A percentile compares a stretch with the other conserved stretches of the same genome.
These are phyloP conservation scores for Trissolcus brochymenae DNA, from an alignment of 2,888 invertebrate species.

Conservation along the genomic window DNA sequence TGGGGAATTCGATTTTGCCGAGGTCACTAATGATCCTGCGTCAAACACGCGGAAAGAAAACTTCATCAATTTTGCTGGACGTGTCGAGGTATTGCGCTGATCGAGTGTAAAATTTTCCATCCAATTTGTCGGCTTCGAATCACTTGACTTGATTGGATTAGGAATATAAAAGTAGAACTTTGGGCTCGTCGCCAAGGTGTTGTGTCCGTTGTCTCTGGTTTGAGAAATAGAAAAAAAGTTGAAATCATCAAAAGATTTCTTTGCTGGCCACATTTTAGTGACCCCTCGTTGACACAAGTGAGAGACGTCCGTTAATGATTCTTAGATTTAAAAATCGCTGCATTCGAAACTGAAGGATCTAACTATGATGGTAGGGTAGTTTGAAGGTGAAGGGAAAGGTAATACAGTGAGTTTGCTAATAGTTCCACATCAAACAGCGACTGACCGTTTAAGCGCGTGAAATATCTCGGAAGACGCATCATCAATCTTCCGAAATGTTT, in stretches of 20 bases:
- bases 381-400: conserved; percentile 29
- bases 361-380: conserved; percentile 45
- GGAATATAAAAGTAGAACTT: conserved; percentile 19
- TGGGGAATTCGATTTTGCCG: conserved; percentile 51
- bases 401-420: conserved; percentile 65
- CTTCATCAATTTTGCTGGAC: conserved; percentile 54
- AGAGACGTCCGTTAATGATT: conserved; percentile 62
- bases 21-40: conserved; percentile 56
- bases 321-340: conserved; percentile 46
- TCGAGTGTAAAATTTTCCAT: conserved; percentile 41
- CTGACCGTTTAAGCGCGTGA: conserved; percentile 65
- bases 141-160: conserved; percentile 6
- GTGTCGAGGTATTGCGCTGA: conserved; percentile 36
- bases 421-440: conserved; percentile 67
- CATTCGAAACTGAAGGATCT: conserved; percentile 15
- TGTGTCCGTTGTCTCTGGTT: conserved; percentile 4
- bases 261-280: conserved; percentile 21
- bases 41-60: conserved; percentile 47
- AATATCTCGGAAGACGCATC: conserved; percentile 62
- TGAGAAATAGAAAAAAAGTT: conserved; percentile 15
- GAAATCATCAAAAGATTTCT: conserved; percentile 28
- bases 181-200: neutral
- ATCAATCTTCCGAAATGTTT: conserved; percentile 71
- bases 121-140: conserved; percentile 20
- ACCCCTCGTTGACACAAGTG: conserved; percentile 52